Evolutionary conservation across 2,888 invertebrate species (phyloP), one percentile per base, ranked within the genome.

Genomic region (Nomada hirtipes): DNA sequence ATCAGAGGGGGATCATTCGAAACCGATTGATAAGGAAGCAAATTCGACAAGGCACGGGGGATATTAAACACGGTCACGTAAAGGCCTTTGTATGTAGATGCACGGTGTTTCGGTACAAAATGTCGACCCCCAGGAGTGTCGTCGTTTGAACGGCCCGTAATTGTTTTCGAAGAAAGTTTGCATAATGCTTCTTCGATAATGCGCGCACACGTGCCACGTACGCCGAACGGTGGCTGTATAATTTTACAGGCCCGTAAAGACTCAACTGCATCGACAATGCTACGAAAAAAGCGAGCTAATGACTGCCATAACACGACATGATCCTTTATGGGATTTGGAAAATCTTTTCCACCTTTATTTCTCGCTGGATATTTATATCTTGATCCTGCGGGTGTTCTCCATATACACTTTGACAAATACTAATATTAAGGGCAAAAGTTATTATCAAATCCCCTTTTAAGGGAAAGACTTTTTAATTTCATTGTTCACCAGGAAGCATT

Each of bases 121-220:
- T 68, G 72, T n/a, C 53, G n/a, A 13, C 26, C n/a, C n/a, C 7
- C 1, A 52, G 23, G 57, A 61, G 57, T 26, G 52, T 55, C 67
- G 70, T 60, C 68, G 68, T 68, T 67, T 13, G 53, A 2, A 15
- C 52, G 20, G 26, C 29, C 68, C 71, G 82, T 82, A 79, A 76
- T 76, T 82, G 81, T 83, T 79, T 86, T 73, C 75, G 82, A 79
- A 79, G 76, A 80, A 80, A 82, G 76, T 87, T 81, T 89, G 86
- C 90, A 89, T 91, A 91, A 91, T 86, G 87, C 85, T 76, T 88
- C 89, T 89, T 88, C 90, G 90, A 90, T 91, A 90, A 90, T 91
- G 91, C 88, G 85, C 83, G 73, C 83, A 80, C 83, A 88, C 83
- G 89, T 76, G 77, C 75, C 73, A 57, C 79, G 80, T 70, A 77